Evolutionary conservation across 2,113 vertebrate species (phyloP).

Genomic region (Lichenostomus cassidix): DNA sequence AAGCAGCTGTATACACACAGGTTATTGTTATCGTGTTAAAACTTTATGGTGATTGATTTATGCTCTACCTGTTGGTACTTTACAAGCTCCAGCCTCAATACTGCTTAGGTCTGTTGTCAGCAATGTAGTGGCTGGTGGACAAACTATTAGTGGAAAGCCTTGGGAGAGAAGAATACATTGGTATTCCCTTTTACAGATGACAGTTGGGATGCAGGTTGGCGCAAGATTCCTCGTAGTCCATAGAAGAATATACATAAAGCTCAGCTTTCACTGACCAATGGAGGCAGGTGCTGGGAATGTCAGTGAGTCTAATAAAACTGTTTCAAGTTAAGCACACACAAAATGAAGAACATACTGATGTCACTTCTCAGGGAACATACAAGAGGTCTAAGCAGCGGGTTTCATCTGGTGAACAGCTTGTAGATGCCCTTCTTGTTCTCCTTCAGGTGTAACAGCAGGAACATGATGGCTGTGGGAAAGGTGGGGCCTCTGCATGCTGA

Average conservation of each 20-base stretch:
- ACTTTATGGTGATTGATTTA: not conserved
- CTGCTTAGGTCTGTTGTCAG: not conserved
- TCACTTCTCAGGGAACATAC: not conserved
- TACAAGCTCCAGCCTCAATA: not conserved
- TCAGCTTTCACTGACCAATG: not conserved
- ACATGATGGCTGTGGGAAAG: not conserved
- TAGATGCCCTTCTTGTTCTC: not conserved
- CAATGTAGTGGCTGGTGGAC: not conserved
- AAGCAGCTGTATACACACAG: not conserved
- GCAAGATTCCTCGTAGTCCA: not conserved
- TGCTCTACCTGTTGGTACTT: not conserved
- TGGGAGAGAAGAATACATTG: not conserved
- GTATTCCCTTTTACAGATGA: not conserved
- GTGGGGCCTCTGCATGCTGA: fast-evolving
- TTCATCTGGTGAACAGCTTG: not conserved
- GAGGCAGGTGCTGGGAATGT: not conserved
- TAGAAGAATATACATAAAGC: not conserved
- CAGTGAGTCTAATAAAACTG: not conserved
- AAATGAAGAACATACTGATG: not conserved
- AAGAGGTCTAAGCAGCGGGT: not conserved
- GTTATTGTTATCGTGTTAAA: not conserved
- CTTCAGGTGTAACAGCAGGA: not conserved
- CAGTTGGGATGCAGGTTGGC: not conserved
- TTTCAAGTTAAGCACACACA: not conserved
- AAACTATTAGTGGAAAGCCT: not conserved